Base-by-base conservation (phyloP, 1,140 invertebrate genomes). In the Aethina tumida region DNA sequence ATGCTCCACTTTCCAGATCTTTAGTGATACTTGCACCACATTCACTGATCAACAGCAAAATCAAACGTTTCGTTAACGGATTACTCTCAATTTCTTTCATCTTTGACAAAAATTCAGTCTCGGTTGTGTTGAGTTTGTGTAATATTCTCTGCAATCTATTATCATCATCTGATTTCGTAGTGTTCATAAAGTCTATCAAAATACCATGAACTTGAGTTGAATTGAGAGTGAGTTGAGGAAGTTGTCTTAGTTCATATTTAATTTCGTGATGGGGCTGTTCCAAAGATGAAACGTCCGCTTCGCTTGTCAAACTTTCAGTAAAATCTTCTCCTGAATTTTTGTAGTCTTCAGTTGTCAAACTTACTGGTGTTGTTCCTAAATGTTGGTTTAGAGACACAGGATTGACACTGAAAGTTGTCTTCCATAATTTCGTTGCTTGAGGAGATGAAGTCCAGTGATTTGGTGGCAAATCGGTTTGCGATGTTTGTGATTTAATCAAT, bases 81-180 rank as follows among this genome's bases (percentile, higher is more conserved):
- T 85, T 85, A 37, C 71, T 75, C 49, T 80, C 76, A 2, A 82
- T 83, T 58, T 84, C 75, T 47, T 80, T 77, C 81, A 88, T 86
- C 4, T 84, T 77, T 39, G 75, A 73, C 24, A 86, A 58, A 30
- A 79, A 79, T 48, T 78, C 70, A 0, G 77, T 74, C 45, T 80
- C 80, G 1, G 79, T 74, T 19, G 75, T 75, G 49, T 88, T 86
- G 22, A 88, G 65, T 7, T 74, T 77, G 1, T 76, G 75, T 51
- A 85, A 78, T 52, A 85, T 77, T 55, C 81, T 71, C 43, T 58
- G 49, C 6, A 60, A 42, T 19, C 49, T 51, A 14, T 49, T 50
- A 9, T 33, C 24, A 22, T 46, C 47, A 8, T 58, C 47, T 1
- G 26, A 17, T 33, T 45, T 45, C 1, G 53, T 53, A 4, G 47